Percentiles rank a stretch among this genome's conserved stretches.
These are phyloP conservation scores for Epinephelus coioides DNA, from an alignment of 2,797 vertebrate genomes.

Conservation along the genomic window DNA sequence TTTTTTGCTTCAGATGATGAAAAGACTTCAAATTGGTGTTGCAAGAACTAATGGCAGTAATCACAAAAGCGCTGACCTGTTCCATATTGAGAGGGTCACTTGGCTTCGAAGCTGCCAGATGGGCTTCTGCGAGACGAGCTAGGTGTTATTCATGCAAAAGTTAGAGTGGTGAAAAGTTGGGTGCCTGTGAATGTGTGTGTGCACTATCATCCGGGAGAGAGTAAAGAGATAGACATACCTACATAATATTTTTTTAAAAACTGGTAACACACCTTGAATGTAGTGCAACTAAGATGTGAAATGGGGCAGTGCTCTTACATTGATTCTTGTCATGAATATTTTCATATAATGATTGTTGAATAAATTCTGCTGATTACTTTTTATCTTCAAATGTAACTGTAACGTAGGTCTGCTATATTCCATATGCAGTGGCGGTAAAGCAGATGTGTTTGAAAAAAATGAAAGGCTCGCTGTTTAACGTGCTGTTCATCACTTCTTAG, in stretches of 20 bases:
- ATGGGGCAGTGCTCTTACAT: too few species aligned
- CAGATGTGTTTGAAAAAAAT: neutral
- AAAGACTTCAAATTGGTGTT: constrained; percentile 37
- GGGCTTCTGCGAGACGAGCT: constrained; percentile 45
- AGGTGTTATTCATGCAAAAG: constrained; percentile 55
- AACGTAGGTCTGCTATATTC: neutral
- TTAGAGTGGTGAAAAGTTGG: constrained; percentile 3
- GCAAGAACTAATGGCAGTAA: constrained; percentile 66
- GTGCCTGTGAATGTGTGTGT: neutral
- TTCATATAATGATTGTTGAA: neutral
- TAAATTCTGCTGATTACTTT: constrained; percentile 3
- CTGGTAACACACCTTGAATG: neutral
- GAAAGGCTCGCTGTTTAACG: neutral
- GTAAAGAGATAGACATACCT: neutral
- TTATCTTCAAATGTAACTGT: neutral
- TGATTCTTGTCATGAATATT: neutral
- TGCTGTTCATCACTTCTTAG: constrained; percentile 5
- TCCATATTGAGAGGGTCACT: constrained; percentile 69
- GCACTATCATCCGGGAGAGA: neutral
- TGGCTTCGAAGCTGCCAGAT: constrained; percentile 67
- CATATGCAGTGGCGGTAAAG: neutral
- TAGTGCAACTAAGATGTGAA: neutral
- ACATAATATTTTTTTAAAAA: neutral
- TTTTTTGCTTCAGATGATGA: constrained; percentile 35
- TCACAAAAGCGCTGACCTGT: constrained; percentile 59